Conservation (phyloP, 1,140 invertebrate species). For the Drosophila kurseongensis region DNA sequence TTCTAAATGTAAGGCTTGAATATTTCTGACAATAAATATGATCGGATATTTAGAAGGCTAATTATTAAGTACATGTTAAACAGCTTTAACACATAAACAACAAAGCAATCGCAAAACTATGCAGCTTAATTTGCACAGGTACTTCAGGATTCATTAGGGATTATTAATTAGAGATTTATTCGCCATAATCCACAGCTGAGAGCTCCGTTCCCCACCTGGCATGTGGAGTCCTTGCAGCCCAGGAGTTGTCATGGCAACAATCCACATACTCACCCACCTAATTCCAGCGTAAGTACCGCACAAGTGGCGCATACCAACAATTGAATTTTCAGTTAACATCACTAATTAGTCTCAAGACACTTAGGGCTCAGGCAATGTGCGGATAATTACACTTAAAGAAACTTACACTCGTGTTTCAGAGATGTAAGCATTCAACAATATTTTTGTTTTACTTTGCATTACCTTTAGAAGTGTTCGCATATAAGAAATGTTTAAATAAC, state of each 20-base stretch:
- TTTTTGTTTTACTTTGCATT: no score
- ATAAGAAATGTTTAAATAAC: no score
- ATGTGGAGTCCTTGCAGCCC: background rate
- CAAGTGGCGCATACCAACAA: constrained; percentile 25
- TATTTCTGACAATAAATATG: no score
- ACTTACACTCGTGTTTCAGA: no score
- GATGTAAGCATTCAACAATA: no score
- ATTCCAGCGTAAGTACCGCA: constrained; percentile 19
- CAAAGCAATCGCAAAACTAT: background rate
- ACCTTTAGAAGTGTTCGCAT: no score
- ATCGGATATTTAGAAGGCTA: background rate
- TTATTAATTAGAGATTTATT: constrained; percentile 42
- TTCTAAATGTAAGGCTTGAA: no score
- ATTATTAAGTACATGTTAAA: background rate
- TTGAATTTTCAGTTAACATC: constrained; percentile 42
- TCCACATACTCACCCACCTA: constrained; percentile 3
- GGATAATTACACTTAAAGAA: constrained; percentile 3
- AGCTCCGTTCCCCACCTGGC: background rate
- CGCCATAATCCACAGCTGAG: background rate
- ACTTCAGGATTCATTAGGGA: constrained; percentile 18
- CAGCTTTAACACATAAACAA: background rate
- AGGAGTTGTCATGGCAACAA: constrained; percentile 19
- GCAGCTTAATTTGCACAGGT: constrained; percentile 1
- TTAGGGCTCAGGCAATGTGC: constrained; percentile 1
- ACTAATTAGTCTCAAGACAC: constrained; percentile 33